A percentile compares a stretch with the other conserved stretches of the same genome.
phyloP scores from a whole-genome alignment of 2,113 vertebrate species.

The Fregata magnificens region DNA sequence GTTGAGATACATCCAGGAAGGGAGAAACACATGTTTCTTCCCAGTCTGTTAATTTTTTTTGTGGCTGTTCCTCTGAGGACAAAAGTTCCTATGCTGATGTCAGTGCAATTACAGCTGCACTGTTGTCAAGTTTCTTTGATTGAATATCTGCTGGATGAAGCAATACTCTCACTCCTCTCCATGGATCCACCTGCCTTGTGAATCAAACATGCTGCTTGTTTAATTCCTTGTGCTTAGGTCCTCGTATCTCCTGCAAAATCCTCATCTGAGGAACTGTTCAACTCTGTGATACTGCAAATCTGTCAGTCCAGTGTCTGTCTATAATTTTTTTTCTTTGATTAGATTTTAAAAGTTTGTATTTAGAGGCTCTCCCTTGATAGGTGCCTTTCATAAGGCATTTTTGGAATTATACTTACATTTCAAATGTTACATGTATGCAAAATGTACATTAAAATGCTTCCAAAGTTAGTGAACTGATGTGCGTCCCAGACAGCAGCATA shows the following conservation, averaged over 20 bases:
- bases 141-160: constrained; percentile 31
- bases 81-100: not conserved
- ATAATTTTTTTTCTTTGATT: not conserved
- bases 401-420: not conserved
- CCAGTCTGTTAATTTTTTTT: not conserved
- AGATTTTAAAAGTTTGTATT: not conserved
- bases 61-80: not conserved
- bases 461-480: rapidly evolving
- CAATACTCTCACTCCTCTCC: not conserved
- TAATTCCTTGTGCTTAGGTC: not conserved
- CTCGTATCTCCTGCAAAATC: not conserved
- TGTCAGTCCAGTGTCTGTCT: not conserved
- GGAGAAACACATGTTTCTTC: not conserved
- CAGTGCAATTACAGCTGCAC: not conserved
- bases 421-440: not conserved
- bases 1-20: not conserved
- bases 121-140: not conserved
- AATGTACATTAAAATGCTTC: not conserved
- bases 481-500: not conserved
- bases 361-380: not conserved
- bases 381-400: not conserved
- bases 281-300: not conserved
- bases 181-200: not conserved
- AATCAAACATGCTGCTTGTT: not conserved
- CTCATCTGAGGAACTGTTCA: not conserved